phyloP scores from a whole-genome alignment of 2,113 vertebrate species.

The Ctenodactylus gundi region DNA sequence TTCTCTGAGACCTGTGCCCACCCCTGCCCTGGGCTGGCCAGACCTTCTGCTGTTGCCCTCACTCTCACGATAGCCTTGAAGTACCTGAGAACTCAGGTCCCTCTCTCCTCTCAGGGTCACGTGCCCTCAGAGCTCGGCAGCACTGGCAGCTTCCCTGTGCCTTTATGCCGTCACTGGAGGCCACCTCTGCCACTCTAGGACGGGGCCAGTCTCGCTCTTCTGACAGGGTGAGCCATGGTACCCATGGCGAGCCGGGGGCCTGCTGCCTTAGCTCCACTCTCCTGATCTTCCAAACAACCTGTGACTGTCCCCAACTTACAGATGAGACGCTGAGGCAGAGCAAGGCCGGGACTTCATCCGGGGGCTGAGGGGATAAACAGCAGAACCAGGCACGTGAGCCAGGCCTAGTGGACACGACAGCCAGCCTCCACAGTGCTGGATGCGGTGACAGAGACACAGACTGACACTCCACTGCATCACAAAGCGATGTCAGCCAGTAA shows the following conservation, averaged over 20 bases:
- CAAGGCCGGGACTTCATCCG: background rate
- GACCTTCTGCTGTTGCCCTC: background rate
- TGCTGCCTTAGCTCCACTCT: background rate
- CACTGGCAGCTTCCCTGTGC: background rate
- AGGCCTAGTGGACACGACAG: no score
- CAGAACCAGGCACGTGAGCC: no score
- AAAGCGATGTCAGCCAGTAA: background rate
- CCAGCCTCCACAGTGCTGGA: no score
- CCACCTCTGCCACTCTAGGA: background rate
- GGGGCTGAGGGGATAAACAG: no score
- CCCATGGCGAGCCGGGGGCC: no score
- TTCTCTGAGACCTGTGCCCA: no score
- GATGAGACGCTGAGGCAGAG: background rate
- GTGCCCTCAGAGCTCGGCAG: background rate
- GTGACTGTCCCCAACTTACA: background rate
- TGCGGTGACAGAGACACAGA: background rate
- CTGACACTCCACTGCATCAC: background rate
- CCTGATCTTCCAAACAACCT: background rate
- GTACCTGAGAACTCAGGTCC: background rate
- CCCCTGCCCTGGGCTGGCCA: background rate
- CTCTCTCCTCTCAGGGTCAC: background rate
- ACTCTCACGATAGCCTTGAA: background rate
- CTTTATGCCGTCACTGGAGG: background rate
- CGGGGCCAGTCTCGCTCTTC: background rate
- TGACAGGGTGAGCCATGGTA: background rate